These are phyloP conservation scores for Scylla paramamosain DNA, from an alignment of 1,140 invertebrate species.

Conservation along the genomic window DNA sequence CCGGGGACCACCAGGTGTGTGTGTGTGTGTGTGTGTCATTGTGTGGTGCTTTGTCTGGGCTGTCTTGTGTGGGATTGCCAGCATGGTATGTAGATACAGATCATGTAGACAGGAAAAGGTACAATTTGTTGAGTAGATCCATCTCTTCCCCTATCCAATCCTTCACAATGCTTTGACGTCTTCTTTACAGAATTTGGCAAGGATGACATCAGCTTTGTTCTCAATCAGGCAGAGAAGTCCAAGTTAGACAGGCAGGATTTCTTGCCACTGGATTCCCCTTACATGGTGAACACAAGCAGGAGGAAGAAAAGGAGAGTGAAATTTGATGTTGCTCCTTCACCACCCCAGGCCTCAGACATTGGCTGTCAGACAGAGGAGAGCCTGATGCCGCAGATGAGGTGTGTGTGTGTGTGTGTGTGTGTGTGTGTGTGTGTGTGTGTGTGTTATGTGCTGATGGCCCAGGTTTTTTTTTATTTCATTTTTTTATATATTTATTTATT, in stretches of 20 bases:
- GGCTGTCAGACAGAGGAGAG: constrained; percentile 68
- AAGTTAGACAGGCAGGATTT: constrained; percentile 33
- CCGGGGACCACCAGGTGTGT: too few relatives aligned
- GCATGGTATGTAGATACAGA: too few relatives aligned
- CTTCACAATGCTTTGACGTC: not conserved
- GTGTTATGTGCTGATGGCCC: too few relatives aligned
- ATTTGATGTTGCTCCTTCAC: not conserved
- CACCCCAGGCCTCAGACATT: not conserved
- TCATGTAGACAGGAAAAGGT: too few relatives aligned
- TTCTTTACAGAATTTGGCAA: constrained; percentile 48
- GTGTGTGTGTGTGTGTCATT: too few relatives aligned
- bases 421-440: not conserved
- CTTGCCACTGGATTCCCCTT: not conserved
- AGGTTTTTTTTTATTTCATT: too few relatives aligned
- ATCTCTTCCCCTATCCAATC: not conserved
- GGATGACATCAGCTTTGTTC: constrained; percentile 35
- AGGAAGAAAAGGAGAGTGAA: constrained; percentile 39
- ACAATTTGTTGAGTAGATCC: too few relatives aligned
- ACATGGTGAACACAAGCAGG: not conserved
- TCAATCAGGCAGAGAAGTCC: constrained; percentile 64
- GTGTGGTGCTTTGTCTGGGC: too few relatives aligned
- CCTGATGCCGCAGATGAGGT: constrained; percentile 46
- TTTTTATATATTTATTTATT: too few relatives aligned
- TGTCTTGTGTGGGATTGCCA: too few relatives aligned
- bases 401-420: too few relatives aligned